Percentiles rank a stretch among this genome's conserved stretches.
phyloP scores from a whole-genome alignment of 2,888 invertebrate species.

The Ceramica pisi region DNA sequence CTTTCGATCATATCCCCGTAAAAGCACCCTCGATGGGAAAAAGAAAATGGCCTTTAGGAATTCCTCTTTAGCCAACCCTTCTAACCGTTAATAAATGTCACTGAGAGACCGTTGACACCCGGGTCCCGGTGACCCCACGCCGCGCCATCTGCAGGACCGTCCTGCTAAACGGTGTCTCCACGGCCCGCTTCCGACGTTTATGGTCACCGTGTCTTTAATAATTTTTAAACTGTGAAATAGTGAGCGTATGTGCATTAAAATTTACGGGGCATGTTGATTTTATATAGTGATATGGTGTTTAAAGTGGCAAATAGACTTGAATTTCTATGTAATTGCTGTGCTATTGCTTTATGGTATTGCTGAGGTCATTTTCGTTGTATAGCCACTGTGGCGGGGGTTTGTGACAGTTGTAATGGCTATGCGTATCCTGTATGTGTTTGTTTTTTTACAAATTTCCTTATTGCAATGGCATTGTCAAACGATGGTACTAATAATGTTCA shows the following conservation, averaged over 20 bases:
- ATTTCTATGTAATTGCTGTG: conserved; percentile 44
- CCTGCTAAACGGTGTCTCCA: conserved; percentile 70
- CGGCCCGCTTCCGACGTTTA: conserved; percentile 73
- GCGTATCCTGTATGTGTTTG: conserved; percentile 7
- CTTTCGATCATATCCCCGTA: conserved; percentile 64
- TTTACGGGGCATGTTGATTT: conserved; percentile 44
- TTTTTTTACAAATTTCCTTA: conserved; percentile 17
- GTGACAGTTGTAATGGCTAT: conserved; percentile 22
- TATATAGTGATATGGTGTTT: conserved; percentile 34
- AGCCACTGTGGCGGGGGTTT: conserved; percentile 8
- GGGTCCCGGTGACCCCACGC: conserved; percentile 68
- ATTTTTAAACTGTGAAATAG: conserved; percentile 53
- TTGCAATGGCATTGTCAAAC: conserved; percentile 17
- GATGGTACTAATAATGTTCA: conserved; percentile 25
- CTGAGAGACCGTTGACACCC: conserved; percentile 78
- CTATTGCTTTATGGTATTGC: conserved; percentile 31
- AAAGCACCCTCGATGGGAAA: conserved; percentile 74
- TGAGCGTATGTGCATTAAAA: conserved; percentile 35
- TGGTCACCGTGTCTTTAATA: conserved; percentile 67
- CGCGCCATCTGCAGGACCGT: conserved; percentile 69
- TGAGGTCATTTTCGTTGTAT: background rate
- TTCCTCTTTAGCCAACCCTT: conserved; percentile 82
- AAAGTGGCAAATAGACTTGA: conserved; percentile 44
- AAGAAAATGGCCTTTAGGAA: conserved; percentile 80
- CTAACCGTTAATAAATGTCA: conserved; percentile 88